Percentiles rank a stretch among this genome's conserved stretches.
Conservation (phyloP, 2,797 vertebrate genomes). For the Sylvia borin region DNA sequence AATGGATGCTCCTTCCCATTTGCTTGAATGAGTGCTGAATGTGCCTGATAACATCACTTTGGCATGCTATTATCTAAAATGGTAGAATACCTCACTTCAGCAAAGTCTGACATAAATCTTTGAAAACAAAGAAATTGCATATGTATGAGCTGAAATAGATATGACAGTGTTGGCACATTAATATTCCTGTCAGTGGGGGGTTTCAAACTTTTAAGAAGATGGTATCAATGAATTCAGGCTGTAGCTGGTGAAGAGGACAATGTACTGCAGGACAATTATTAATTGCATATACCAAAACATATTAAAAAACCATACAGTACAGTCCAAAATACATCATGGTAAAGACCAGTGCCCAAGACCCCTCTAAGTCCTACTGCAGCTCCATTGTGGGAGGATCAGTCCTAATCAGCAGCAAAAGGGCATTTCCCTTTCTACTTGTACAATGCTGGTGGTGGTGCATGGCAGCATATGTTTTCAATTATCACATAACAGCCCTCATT, state of each 20-base stretch:
- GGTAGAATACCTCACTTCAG: slow-evolving; percentile 98
- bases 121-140: slow-evolving; percentile 93
- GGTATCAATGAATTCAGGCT: slow-evolving; percentile 95
- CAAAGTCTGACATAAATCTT: slow-evolving; percentile 99
- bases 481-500: slow-evolving; percentile 62
- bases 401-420: slow-evolving; percentile 32
- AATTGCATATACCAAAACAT: slow-evolving; percentile 88
- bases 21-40: slow-evolving; percentile 79
- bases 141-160: slow-evolving; percentile 99
- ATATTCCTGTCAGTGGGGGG: slow-evolving; percentile 99
- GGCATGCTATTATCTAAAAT: slow-evolving; percentile 99
- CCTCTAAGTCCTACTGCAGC: slow-evolving; percentile 2
- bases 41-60: slow-evolving; percentile 98
- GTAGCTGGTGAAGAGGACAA: slow-evolving; percentile 91
- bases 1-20: slow-evolving; percentile 63
- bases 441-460: not conserved
- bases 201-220: slow-evolving; percentile 99
- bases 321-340: not conserved
- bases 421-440: not conserved
- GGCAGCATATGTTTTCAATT: slow-evolving; percentile 72
- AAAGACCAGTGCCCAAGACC: slow-evolving; percentile 10
- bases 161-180: slow-evolving; percentile 99
- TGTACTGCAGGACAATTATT: slow-evolving; percentile 82
- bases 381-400: slow-evolving; percentile 21
- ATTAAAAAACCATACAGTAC: slow-evolving; percentile 7